phyloP scores from a whole-genome alignment of 2,797 vertebrate species.

The Platyrinchus mystaceus region DNA sequence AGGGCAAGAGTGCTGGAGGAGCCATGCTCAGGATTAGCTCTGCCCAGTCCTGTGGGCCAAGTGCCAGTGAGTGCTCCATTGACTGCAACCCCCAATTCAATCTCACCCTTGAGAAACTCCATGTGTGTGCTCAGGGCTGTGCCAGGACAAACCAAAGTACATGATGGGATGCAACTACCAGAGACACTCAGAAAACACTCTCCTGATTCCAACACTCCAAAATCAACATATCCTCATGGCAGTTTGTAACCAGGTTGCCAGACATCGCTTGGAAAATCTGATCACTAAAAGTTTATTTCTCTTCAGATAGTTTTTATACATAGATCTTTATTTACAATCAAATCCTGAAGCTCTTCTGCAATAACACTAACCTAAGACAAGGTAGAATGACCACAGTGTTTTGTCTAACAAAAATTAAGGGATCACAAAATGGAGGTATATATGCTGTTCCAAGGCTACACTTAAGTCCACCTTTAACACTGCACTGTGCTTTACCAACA shows the following conservation, averaged over 20 bases:
- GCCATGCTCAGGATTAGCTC: neutral
- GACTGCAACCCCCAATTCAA: neutral
- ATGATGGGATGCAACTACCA: accelerated
- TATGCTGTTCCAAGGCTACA: neutral
- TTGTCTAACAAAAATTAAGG: neutral
- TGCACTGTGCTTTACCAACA: neutral
- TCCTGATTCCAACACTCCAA: neutral
- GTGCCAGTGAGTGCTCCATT: accelerated
- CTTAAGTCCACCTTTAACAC: neutral
- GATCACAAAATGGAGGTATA: neutral
- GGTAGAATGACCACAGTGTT: neutral
- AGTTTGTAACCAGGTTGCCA: neutral
- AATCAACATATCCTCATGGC: neutral
- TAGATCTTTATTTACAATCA: neutral
- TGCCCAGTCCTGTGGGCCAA: accelerated
- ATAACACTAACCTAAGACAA: neutral
- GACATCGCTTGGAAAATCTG: neutral
- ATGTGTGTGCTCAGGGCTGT: accelerated
- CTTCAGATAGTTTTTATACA: neutral
- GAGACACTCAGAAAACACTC: neutral
- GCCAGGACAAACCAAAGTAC: neutral
- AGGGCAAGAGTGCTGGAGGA: neutral
- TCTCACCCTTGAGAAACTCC: neutral
- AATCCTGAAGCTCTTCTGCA: neutral
- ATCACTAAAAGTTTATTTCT: neutral